Evolutionary conservation across 2,888 invertebrate genomes (phyloP), one percentile per base, ranked within the genome.

Genomic region (Machimus atricapillus): DNA sequence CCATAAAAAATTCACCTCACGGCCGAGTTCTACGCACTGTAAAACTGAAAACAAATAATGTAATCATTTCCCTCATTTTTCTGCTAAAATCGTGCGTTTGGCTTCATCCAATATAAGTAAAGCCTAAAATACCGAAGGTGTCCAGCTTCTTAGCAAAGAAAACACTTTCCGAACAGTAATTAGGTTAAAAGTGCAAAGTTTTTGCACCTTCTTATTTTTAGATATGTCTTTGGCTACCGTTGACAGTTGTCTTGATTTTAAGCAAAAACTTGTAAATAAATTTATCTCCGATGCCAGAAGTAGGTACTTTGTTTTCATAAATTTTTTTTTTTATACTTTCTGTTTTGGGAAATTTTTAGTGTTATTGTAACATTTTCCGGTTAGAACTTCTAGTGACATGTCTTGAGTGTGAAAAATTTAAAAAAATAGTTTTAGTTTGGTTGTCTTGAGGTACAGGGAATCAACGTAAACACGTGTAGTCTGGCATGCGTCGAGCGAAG

Each of bases 131-230:
- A 76, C 37, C 34, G 31, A 76, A 76, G 19, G 19, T 76, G 76
- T 76, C 37, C 37, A 76, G 27, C 37, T 37, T 76, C 76, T 76
- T n/a, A 76, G n/a, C 8, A 76, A 76, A 76, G 37, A 76, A 76
- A 37, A 76, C 19, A 76, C 19, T 76, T 76, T 76, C 16, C 19
- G 76, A 76, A 76, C 76, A 37, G 76, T 76, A 76, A 76, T 76
- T 76, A 76, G 76, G 76, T 76, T 76, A 76, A 66, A 76, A 76
- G 76, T 76, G 76, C 76, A 76, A 76, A 76, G 76, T 76, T 76
- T 76, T 76, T 76, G 76, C 76, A 76, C 66, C 66, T 76, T 76
- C n/a, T 34, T 76, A 76, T 76, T 76, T 76, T 76, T 76, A 76
- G 76, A 37, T 37, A 0, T 76, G 34, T 76, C 76, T 37, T 76